A percentile compares a stretch with the other conserved stretches of the same genome.
phyloP scores from a whole-genome alignment of 2,888 invertebrate genomes.

The Andrena praecox region DNA sequence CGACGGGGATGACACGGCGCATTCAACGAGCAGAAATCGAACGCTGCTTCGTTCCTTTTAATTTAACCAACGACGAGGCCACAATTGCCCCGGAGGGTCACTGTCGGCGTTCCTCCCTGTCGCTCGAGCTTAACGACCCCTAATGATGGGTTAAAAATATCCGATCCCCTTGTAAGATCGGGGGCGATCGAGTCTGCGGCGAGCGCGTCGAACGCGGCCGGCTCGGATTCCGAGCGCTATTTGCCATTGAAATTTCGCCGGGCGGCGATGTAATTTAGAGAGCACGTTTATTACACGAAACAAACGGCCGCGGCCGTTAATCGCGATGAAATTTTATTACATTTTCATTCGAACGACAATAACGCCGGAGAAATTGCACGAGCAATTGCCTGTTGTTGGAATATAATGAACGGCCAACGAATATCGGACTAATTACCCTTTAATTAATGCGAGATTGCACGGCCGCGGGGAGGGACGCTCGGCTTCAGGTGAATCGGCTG shows the following conservation, averaged over 20 bases:
- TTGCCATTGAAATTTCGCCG: slow-evolving; percentile 26
- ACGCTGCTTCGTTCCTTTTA: slow-evolving; percentile 15
- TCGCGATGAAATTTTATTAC: slow-evolving; percentile 41
- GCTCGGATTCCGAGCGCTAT: background rate
- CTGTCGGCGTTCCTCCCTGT: slow-evolving; percentile 26
- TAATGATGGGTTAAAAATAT: slow-evolving; percentile 53
- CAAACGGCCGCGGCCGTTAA: slow-evolving; percentile 42
- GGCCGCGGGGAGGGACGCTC: background rate
- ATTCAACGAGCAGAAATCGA: background rate
- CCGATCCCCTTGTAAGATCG: slow-evolving; percentile 37
- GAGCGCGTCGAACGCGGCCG: background rate
- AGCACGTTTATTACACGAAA: slow-evolving; percentile 37
- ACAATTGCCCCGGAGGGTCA: slow-evolving; percentile 41
- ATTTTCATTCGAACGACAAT: slow-evolving; percentile 32
- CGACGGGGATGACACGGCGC: background rate
- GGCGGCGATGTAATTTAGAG: slow-evolving; percentile 4
- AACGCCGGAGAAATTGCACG: slow-evolving; percentile 31
- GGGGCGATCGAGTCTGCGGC: slow-evolving; percentile 22
- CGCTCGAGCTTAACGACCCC: slow-evolving; percentile 30
- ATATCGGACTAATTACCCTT: slow-evolving; percentile 39
- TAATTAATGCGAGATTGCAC: slow-evolving; percentile 35
- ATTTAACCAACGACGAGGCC: slow-evolving; percentile 35
- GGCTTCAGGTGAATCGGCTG: background rate
- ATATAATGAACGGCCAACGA: slow-evolving; percentile 40
- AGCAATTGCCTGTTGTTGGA: slow-evolving; percentile 24